Percentiles rank a stretch among this genome's conserved stretches.
Evolutionary conservation across 2,888 invertebrate species (phyloP).

Genomic region (Drosophila colorata): DNA sequence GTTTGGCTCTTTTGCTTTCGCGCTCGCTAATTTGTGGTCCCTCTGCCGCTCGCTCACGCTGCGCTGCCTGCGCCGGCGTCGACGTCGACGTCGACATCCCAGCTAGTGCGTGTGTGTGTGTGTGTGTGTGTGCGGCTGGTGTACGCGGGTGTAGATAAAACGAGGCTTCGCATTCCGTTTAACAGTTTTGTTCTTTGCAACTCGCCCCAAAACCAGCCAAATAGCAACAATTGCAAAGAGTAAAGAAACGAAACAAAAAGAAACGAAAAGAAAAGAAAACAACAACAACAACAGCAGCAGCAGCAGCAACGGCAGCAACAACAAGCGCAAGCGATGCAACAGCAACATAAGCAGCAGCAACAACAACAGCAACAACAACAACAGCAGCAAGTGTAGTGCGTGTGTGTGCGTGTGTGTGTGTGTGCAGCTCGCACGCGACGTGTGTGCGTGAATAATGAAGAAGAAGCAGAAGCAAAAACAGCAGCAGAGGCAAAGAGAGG

Average conservation of each 20-base stretch:
- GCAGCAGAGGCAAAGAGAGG: conserved; percentile 45
- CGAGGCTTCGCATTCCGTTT: conserved; percentile 12
- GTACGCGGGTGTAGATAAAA: conserved; percentile 53
- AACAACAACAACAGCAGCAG: conserved; percentile 10
- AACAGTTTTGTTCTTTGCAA: conserved; percentile 11
- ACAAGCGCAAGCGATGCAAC: conserved; percentile 30
- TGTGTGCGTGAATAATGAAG: conserved; percentile 76
- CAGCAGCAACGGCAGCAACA: conserved; percentile 26
- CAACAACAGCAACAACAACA: conserved; percentile 35
- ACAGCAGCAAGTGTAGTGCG: conserved; percentile 61
- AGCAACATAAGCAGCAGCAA: conserved; percentile 31
- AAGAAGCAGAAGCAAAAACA: conserved; percentile 77
- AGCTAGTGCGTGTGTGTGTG: conserved; percentile 10
- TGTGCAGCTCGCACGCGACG: conserved; percentile 64
- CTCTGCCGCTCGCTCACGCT: conserved; percentile 10
- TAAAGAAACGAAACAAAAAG: conserved; percentile 9
- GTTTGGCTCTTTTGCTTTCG: conserved; percentile 23
- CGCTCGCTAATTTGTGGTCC: conserved; percentile 34
- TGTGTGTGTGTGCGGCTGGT: conserved; percentile 9
- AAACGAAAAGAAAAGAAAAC: conserved; percentile 7
- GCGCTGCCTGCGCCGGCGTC: conserved; percentile 12
- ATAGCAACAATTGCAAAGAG: conserved; percentile 25
- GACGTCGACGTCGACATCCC: conserved; percentile 8
- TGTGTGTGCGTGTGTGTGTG: conserved; percentile 43
- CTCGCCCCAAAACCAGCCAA: neutral